phyloP scores from a whole-genome alignment of 2,888 invertebrate genomes.

The Anorthoa munda region DNA sequence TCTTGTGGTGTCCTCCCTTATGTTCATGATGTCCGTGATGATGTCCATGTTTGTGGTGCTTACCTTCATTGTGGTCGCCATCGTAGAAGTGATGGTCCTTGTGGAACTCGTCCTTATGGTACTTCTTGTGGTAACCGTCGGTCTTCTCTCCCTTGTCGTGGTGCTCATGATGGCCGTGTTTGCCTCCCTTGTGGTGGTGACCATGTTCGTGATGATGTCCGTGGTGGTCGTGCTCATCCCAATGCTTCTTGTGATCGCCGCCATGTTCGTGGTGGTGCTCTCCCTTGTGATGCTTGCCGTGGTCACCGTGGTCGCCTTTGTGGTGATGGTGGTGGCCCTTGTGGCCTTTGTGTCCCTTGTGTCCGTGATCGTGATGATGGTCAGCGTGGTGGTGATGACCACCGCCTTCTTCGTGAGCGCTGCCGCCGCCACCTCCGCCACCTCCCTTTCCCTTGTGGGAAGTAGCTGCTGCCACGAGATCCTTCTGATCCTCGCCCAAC shows the following conservation, averaged over 20 bases:
- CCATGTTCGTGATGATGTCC: constrained; percentile 86
- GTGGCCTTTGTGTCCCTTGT: constrained; percentile 85
- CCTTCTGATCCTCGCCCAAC: constrained; percentile 81
- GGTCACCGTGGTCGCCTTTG: constrained; percentile 85
- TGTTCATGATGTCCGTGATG: constrained; percentile 86
- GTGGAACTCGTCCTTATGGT: constrained; percentile 87
- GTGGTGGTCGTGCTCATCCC: constrained; percentile 85
- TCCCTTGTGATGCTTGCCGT: constrained; percentile 84
- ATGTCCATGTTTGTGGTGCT: constrained; percentile 86
- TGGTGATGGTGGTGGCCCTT: constrained; percentile 87
- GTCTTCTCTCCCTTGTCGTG: constrained; percentile 86
- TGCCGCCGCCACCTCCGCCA: constrained; percentile 48
- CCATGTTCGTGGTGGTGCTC: constrained; percentile 86
- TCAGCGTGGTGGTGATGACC: constrained; percentile 84
- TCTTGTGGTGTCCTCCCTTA: constrained; percentile 85
- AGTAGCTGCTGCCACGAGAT: constrained; percentile 84
- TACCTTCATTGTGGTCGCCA: constrained; percentile 85
- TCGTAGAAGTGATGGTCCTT: constrained; percentile 89
- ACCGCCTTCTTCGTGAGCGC: constrained; percentile 83
- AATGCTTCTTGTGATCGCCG: constrained; percentile 85
- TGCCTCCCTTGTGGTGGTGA: constrained; percentile 86
- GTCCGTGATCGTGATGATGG: constrained; percentile 85
- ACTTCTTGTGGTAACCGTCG: constrained; percentile 87
- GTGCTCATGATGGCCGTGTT: constrained; percentile 86
- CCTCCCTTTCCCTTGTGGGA: constrained; percentile 71